A percentile compares a stretch with the other conserved stretches of the same genome.
Evolutionary conservation across 2,888 invertebrate species (phyloP).

Genomic region (Prosapia bicincta): DNA sequence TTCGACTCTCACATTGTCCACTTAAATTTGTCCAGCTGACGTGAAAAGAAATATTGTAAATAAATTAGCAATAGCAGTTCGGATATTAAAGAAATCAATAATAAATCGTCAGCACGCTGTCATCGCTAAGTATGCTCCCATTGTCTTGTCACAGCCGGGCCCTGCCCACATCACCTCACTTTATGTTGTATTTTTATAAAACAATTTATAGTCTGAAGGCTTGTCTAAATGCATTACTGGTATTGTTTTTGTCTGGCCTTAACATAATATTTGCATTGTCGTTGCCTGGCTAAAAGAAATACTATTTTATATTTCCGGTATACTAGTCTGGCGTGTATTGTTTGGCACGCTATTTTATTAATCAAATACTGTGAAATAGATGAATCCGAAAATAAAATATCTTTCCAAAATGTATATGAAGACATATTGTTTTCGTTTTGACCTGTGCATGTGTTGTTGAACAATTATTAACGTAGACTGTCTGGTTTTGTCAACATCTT

Average conservation of each 20-base stretch:
- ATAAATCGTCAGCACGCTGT: not conserved
- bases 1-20: not conserved
- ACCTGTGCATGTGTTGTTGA: no score
- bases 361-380: no score
- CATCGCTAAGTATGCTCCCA: not conserved
- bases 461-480: no score
- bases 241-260: not conserved
- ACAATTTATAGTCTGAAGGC: not conserved
- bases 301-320: not conserved
- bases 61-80: not conserved
- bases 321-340: not conserved
- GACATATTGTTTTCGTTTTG: no score
- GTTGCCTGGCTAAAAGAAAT: not conserved
- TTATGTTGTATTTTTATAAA: not conserved
- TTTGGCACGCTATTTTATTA: no score
- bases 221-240: not conserved
- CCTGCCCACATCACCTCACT: not conserved
- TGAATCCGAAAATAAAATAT: no score
- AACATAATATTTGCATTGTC: conserved; percentile 2
- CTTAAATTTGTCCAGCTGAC: not conserved
- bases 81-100: not conserved
- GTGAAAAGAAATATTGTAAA: not conserved
- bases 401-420: no score
- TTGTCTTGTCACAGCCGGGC: not conserved
- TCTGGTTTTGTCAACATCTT: no score